Conservation (phyloP, 2,113 vertebrate genomes). For the Chaetodon trifascialis region DNA sequence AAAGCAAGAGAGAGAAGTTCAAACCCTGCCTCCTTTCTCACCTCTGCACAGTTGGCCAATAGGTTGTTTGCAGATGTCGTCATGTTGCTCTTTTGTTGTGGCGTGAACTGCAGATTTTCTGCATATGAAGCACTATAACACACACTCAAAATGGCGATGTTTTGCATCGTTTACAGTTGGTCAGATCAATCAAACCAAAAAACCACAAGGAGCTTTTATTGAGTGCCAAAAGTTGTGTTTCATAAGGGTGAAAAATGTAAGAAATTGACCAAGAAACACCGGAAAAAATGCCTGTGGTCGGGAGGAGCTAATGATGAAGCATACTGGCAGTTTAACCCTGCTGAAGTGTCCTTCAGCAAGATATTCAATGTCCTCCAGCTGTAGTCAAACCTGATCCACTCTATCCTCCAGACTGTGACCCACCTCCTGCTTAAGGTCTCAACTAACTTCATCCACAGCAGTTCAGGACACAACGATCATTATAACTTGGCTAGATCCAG, state of each 20-base stretch:
- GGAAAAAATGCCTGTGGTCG: no score
- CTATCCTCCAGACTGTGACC: background rate
- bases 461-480: background rate
- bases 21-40: background rate
- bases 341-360: background rate
- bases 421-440: background rate
- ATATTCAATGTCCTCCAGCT: conserved; percentile 1
- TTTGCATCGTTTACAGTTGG: no score
- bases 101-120: no score
- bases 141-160: no score
- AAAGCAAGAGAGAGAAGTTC: background rate
- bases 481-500: background rate
- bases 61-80: no score
- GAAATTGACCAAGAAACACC: no score
- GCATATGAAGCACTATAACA: no score
- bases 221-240: no score
- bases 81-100: no score
- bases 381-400: background rate
- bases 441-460: conserved; percentile 5
- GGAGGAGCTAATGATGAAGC: background rate
- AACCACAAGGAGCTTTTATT: no score
- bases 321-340: background rate
- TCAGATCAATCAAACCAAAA: no score
- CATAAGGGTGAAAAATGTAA: no score
- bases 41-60: background rate